Base-by-base conservation (phyloP, 2,113 vertebrate species). In the Syrmaticus mikado region DNA sequence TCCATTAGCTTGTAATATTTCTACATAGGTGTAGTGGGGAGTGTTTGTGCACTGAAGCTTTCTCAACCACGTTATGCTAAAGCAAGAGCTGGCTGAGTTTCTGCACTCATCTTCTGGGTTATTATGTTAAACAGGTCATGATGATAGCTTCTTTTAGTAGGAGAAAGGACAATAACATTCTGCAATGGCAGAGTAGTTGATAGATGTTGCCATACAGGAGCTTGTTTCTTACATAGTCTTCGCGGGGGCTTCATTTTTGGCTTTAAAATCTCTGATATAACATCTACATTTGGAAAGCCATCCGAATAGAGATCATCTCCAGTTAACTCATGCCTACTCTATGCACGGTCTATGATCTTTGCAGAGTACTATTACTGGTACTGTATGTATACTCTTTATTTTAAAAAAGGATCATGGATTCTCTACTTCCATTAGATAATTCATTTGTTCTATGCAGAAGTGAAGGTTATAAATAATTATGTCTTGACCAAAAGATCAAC, bases 71-170 rank as follows among this genome's bases (percentile, higher is more conserved):
- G 22, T 24, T 72, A 18, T 38, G 30, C 62, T 76, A 5, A 32
- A 73, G 48, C 57, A 65, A 61, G 74, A 85, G 43, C 62, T 87
- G 81, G 36, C 88, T 81, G 45, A 61, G 40, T 66, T 53, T 8
- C 74, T 84, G 32, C 11, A 0, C 28, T 34, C 8, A 2, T 27
- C 32, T 78, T 46, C 22, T 57, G 34, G 43, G 52, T 58, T 75
- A 22, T 73, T 85, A 30, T 43, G 43, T 81, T 46, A 43, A 92
- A 48, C 36, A 87, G 27, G 50, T 79, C 55, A 57, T 83, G 95
- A 66, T 95, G 95, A 93, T 82, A 93, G 67, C 46, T 92, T 3
- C 68, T 87, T 80, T 95, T 93, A 40, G 30, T 9, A 55, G 52
- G 27, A 68, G 72, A 80, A 62, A 65, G 34, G 74, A 16, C 76